Conservation (phyloP, 2,797 vertebrate genomes). For the Otus scops region DNA sequence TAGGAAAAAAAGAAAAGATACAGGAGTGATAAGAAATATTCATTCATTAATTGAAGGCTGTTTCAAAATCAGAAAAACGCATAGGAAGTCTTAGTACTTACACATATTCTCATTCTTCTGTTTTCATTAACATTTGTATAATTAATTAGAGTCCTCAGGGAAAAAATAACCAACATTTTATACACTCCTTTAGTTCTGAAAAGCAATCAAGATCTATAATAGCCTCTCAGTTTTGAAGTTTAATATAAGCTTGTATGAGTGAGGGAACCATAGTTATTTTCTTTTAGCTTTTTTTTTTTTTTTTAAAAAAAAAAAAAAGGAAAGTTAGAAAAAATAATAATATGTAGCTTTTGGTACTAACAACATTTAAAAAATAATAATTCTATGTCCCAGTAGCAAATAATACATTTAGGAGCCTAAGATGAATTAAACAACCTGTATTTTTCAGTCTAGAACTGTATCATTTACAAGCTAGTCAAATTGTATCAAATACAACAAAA, state of each 20-base stretch:
- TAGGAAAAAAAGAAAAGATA: background rate
- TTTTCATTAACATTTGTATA: constrained; percentile 33
- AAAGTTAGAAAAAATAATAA: background rate
- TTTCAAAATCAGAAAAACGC: constrained; percentile 4
- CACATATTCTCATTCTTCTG: background rate
- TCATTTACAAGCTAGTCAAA: constrained; percentile 14
- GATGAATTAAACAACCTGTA: background rate
- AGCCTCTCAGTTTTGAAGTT: constrained; percentile 26
- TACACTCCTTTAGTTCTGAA: constrained; percentile 22
- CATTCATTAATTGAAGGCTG: background rate
- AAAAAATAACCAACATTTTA: constrained; percentile 16
- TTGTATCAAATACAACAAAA: background rate
- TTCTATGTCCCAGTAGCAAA: background rate
- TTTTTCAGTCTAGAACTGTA: background rate
- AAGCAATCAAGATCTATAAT: constrained; percentile 33
- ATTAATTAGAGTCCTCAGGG: constrained; percentile 44
- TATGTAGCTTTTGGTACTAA: background rate
- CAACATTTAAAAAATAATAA: background rate
- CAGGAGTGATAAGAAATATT: background rate
- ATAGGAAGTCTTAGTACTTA: background rate
- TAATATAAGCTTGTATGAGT: background rate
- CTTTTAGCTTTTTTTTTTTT: background rate
- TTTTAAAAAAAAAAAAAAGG: background rate
- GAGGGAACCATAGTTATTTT: background rate
- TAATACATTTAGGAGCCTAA: background rate